Conservation (phyloP, 2,113 vertebrate genomes). For the Alligator sinensis region DNA sequence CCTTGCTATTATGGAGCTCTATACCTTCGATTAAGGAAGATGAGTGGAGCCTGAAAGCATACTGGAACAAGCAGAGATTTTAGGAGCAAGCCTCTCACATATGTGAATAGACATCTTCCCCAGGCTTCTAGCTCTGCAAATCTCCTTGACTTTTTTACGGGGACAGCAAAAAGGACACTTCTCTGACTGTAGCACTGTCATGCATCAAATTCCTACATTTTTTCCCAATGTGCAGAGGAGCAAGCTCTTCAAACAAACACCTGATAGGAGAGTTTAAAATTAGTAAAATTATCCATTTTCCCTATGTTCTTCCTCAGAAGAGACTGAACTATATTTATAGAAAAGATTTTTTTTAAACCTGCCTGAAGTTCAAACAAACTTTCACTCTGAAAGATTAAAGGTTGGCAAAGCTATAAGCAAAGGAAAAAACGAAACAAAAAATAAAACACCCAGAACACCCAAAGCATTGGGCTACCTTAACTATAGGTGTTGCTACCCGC, state of each 20-base stretch:
- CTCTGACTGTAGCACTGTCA: neutral
- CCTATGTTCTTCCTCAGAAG: neutral
- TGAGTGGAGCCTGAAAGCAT: neutral
- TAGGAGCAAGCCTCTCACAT: neutral
- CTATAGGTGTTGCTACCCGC: neutral
- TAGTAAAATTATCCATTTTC: neutral
- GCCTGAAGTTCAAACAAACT: neutral
- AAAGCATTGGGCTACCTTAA: neutral
- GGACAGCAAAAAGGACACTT: neutral
- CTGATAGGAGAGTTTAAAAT: neutral
- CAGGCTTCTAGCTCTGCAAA: neutral
- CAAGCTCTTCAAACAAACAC: neutral
- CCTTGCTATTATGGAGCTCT: neutral
- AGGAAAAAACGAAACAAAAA: neutral
- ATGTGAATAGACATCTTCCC: neutral
- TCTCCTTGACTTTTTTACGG: neutral
- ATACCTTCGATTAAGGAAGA: neutral
- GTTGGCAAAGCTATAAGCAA: fast-evolving
- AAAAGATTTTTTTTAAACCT: neutral
- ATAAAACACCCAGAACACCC: neutral
- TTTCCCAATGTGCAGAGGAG: neutral
- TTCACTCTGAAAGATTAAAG: fast-evolving
- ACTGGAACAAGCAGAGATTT: neutral
- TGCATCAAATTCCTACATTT: neutral
- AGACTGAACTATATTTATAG: neutral